Conservation (phyloP, 2,888 invertebrate genomes). For the Serrognathus titanus region DNA sequence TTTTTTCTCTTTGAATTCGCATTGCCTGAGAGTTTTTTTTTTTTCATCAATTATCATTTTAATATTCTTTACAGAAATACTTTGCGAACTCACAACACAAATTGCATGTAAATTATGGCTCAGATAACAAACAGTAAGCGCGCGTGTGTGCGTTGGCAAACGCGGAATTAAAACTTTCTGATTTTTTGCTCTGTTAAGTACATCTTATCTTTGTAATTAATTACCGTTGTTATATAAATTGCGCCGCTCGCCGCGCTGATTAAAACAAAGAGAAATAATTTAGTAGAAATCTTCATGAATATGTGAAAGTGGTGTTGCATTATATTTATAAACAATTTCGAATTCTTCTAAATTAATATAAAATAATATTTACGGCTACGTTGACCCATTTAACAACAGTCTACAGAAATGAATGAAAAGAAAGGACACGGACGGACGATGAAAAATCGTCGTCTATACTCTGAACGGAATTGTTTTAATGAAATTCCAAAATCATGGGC, state of each 20-base stretch:
- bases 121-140: slow-evolving; percentile 20
- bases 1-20: too few species aligned
- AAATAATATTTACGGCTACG: too few species aligned
- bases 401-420: too few species aligned
- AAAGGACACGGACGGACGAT: too few species aligned
- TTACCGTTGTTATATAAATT: slow-evolving; percentile 32
- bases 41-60: too few species aligned
- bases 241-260: slow-evolving; percentile 21
- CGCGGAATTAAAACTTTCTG: slow-evolving; percentile 27
- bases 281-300: slow-evolving; percentile 22
- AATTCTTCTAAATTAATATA: too few species aligned
- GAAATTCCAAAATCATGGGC: slow-evolving; percentile 11
- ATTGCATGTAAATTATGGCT: slow-evolving; percentile 14
- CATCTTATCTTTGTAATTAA: slow-evolving; percentile 29
- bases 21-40: too few species aligned
- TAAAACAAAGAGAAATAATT: slow-evolving; percentile 17
- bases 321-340: too few species aligned
- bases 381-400: too few species aligned
- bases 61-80: too few species aligned
- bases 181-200: slow-evolving; percentile 33
- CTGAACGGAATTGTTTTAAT: slow-evolving; percentile 6
- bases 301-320: slow-evolving; percentile 17
- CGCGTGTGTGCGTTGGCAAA: slow-evolving; percentile 13
- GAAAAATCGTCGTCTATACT: too few species aligned
- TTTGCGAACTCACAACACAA: slow-evolving; percentile 4